Base-by-base conservation (phyloP, 2,888 invertebrate species). In the Trachelus tabidus region DNA sequence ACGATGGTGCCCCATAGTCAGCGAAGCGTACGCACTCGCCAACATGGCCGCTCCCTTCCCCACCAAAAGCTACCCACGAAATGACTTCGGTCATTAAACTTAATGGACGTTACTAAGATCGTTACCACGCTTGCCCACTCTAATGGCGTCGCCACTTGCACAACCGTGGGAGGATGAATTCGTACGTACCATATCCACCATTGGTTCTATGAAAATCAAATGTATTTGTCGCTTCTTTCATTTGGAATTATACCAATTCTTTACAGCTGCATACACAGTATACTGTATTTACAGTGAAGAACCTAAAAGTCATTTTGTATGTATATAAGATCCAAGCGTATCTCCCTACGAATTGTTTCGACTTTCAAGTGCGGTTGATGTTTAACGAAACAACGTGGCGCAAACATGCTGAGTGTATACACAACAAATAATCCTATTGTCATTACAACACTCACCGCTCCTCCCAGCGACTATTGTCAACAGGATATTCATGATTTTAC, bases 321-420 rank as follows among this genome's bases (percentile, higher is more conserved):
- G 56, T 56, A 56, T 56, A 56, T 6, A 56, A 56, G 23, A 9
- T 23, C 56, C 9, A 56, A 56, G 23, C 23, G 23, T 23, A 56
- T 56, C 15, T 56, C 56, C 56, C 71, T 31, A 71, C 30, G 71
- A 71, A 71, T 71, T 71, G 71, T 71, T 71, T 71, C 56, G 56
- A 56, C 23, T 56, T 23, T 56, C 56, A 56, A 56, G 56, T 56
- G 56, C 56, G 56, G 56, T 56, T 56, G 33, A 31, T 85, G 84
- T 85, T 86, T 81, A 78, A 80, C 79, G 77, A 79, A 82, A 80
- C 85, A 86, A 87, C 84, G 84, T 81, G 74, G 35, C 76, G 79
- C 83, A 85, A 86, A 86, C 82, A 85, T 12, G 40, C 79, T 73
- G 76, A 83, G 83, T 83, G 76, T 86, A 79, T 83, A 77, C 82